Evolutionary conservation across 2,113 vertebrate genomes (phyloP), one percentile per base, ranked within the genome.

Genomic region (Oncorhynchus nerka): DNA sequence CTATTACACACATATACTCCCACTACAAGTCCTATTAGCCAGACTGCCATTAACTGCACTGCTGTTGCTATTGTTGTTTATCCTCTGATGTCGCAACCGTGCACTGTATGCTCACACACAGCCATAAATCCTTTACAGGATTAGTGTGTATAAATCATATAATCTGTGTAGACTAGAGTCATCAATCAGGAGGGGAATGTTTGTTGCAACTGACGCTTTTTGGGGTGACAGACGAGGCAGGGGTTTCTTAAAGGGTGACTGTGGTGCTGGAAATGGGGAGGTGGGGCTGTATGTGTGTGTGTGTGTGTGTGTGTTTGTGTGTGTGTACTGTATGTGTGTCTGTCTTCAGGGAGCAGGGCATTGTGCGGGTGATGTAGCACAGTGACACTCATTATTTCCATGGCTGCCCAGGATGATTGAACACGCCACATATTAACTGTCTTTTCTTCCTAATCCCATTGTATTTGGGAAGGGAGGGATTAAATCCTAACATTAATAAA

Each of bases 401-500:
- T 84, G 80, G 82, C 70, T 75, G 83, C 79, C 24, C 7, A 80
- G 83, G 89, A 79, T 90, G 87, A 90, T 87, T 88, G 84, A 89
- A 89, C 87, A 82, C 24, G 75, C 73, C 84, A 84, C 87, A 85
- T 86, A 90, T 92, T 90, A 90, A 92, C 88, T 86, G 89, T 77
- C 79, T 87, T 89, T 90, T 87, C 85, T 83, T 85, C 88, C 78
- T 90, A 87, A 91, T 91, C 88, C 88, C 87, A 89, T 92, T 92
- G 88, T 92, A 89, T 86, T 92, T 78, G 74, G 51, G 51, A 55
- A 16, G 49, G 39, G 39, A 13, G 80, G 91, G 91, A 94, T 92
- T 93, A 93, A 91, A 92, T 87, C 86, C 81, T 82, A 89, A 89
- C 88, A 92, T 91, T 92, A 93, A 93, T 92, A 90, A 89, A 93